Evolutionary conservation across 1,140 invertebrate species (phyloP), one percentile per base, ranked within the genome.

Genomic region (Drosophila subpulchrella): DNA sequence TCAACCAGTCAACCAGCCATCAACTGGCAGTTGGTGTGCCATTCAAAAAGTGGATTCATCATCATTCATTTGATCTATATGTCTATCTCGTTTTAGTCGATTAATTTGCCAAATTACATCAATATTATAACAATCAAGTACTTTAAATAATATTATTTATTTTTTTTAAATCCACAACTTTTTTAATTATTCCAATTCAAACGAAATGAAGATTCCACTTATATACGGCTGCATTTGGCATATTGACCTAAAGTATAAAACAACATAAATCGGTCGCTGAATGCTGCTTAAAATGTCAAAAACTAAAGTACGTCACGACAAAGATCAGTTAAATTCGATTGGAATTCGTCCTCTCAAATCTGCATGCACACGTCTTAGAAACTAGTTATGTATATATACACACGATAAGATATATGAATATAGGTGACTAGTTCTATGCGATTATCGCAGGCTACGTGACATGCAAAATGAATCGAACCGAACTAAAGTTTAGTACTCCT

Each of bases 391-490:
- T 66, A 46, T 63, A 68, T 47, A 62, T 48, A 53, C 66, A 48
- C 38, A 6, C 12, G 34, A 56, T 56, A 63, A 20, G 20, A 20
- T 20, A 27, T 27, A 5, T 41, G 60, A 34, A 68, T 68, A 36
- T 42, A 42, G 12, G 39, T 46, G 39, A 44, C 60, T 68, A 67
- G 38, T 32, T 66, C 60, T 63, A 67, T 27, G 60, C 63, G 36
- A 50, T 39, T 39, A 47, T 57, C 48, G 67, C 67, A 24, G 53
- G 27, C 67, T 71, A 70, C 63, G 63, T 57, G 46, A 36, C 68
- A 72, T 72, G 68, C 68, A 72, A 58, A 70, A 39, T 32, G 34
- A 68, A 68, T 32, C 24, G 42, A 59, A 61, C 36, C 53, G 11
- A 24, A 34, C 30, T 51, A 51, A 34, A 51, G n/a, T 15, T 51